Base-by-base conservation (phyloP, 2,888 invertebrate species). In the Cheilosia vulpina region DNA sequence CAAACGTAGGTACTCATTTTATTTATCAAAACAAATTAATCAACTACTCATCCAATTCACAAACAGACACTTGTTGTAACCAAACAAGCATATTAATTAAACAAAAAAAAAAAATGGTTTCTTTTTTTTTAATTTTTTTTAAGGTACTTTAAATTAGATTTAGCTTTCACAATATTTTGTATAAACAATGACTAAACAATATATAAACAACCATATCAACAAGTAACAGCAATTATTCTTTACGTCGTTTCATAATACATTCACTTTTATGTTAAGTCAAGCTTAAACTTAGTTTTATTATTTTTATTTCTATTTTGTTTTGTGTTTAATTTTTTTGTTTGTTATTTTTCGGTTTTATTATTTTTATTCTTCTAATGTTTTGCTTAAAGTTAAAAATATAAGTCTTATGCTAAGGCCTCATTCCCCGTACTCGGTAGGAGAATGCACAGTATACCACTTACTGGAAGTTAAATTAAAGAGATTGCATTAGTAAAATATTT, bases 361-460 rank as follows among this genome's bases (percentile, higher is more conserved):
- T 34, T 68, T 78, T 21, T 38, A 62, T 76, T 63, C 24, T 73
- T 27, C n/a, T 66, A 53, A 34, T 60, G 43, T 24, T 38, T 68
- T 57, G 13, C 80, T 72, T 85, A 85, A 57, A 71, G 52, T 63
- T 80, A 76, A 45, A 45, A n/a, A 45, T 17, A 53, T 62, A 72
- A 79, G 85, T 85, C 75, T 88, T 89, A 89, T 69, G 89, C 95
- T 91, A 96, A 92, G 50, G 95, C 95, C 89, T 95, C 95, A 90
- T 94, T 94, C 88, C 96, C 96, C 82, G 96, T 96, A 92, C 94
- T 95, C 89, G 96, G 96, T 90, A 96, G 93, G 91, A 96, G 93
- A 92, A 96, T 94, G 92, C 96, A 96, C 87, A 96, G 93, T 87
- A 95, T 91, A 84, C 95, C 96, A 93, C 96, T 95, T 89, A 94